Base-by-base conservation (phyloP, 64 coral and sea anemone species). In the Stichodactyla helianthus region DNA sequence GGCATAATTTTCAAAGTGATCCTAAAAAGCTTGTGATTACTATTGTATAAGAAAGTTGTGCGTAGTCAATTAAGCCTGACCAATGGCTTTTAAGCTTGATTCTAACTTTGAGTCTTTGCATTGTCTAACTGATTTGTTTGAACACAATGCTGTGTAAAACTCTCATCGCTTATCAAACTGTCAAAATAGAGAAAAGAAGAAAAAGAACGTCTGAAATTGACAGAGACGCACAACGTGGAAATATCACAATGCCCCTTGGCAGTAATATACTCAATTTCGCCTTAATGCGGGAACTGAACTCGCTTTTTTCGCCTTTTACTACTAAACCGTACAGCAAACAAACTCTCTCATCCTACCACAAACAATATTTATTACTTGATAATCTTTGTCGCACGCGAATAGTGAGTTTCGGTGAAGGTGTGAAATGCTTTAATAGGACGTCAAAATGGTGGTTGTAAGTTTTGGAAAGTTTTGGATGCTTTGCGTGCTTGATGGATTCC, bases 1-100 rank as follows among this genome's bases (percentile, higher is more conserved):
- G 51, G 10, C 15, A 81, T 81, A 28, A 52, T 17, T 79, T 81
- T 81, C 51, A 81, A 74, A 81, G 78, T 81, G 52, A 81, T 22
- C 14, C 50, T 54, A 51, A 81, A 81, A 81, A 52, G 50, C 78
- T 28, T 81, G 50, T 81, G 78, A 81, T 81, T 81, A 81, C 78
- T 52, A 53, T 81, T 20, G 78, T 54, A 51, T 13, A 53, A 81
- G 52, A 54, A 81, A 51, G 53, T 54, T 81, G 52, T 81, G 52
- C 50, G 52, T 4, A 81, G 19, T 81, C 51, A 81, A 51, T 81
- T 81, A 81, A 52, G 14, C 2, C 78, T 81, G 26, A 16, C 78
- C 78, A 81, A 81, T 81, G 25, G 68, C 68, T 31, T 26, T 74
- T 23, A 5, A 74, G 68, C 25, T 74, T 74, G 22, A 5, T 35